A percentile compares a stretch with the other conserved stretches of the same genome.
Conservation (phyloP, 2,113 vertebrate genomes). For the Pluvialis apricaria region DNA sequence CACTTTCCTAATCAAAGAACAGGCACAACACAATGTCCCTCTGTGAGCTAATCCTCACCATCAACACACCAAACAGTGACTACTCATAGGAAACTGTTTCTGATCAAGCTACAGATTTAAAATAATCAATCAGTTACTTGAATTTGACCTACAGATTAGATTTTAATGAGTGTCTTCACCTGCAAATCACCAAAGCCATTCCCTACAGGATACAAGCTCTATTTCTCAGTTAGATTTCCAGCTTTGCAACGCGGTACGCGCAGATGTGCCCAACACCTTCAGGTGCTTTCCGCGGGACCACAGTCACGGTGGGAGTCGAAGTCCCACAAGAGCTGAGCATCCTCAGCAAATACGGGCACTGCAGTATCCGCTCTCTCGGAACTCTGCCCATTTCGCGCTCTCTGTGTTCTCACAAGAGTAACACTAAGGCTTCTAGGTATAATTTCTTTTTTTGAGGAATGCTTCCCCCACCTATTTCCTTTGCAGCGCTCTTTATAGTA, state of each 20-base stretch:
- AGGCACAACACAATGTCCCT: not conserved
- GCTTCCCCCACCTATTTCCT: not conserved
- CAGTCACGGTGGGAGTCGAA: fast-evolving
- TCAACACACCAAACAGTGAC: not conserved
- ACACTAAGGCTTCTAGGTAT: not conserved
- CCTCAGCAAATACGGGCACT: not conserved
- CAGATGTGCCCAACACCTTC: not conserved
- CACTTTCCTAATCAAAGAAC: not conserved
- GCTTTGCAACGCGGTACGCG: not conserved
- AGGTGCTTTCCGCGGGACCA: not conserved
- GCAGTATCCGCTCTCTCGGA: not conserved
- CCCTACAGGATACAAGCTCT: not conserved
- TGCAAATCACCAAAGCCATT: not conserved
- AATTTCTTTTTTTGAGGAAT: not conserved
- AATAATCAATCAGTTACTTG: not conserved
- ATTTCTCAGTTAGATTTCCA: not conserved
- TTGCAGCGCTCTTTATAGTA: not conserved
- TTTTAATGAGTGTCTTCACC: not conserved
- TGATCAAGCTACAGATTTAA: not conserved
- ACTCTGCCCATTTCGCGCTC: too few species aligned
- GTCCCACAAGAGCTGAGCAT: not conserved
- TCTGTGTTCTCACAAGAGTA: not conserved
- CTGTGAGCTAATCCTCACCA: not conserved
- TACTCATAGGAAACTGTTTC: not conserved
- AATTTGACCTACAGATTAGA: not conserved